Conservation (phyloP, 1,140 invertebrate genomes). For the Calephelis nemesis region DNA sequence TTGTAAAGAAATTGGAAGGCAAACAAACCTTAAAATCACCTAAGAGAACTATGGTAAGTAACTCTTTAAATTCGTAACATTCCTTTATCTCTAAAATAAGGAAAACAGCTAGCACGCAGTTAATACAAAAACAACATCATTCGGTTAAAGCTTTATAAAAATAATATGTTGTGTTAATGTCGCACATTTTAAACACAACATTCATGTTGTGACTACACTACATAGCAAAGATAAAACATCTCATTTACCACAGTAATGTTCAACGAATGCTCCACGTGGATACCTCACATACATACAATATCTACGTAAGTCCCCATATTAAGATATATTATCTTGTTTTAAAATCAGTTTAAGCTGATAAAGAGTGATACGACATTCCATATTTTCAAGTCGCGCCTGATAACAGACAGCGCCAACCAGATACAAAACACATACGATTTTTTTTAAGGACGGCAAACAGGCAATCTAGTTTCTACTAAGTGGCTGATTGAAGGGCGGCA, state of each 20-base stretch:
- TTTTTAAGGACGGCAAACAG: constrained; percentile 1
- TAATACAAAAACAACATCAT: no score
- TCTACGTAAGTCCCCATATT: background rate
- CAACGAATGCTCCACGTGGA: background rate
- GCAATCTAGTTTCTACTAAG: background rate
- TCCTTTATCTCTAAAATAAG: no score
- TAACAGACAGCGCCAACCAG: constrained; percentile 3
- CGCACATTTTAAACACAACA: no score
- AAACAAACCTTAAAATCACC: no score
- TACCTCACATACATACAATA: background rate
- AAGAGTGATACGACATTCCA: constrained; percentile 6
- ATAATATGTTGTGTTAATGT: no score
- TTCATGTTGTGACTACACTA: no score
- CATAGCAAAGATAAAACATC: no score
- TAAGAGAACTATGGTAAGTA: no score
- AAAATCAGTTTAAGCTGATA: constrained; percentile 13
- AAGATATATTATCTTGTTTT: constrained; percentile 9
- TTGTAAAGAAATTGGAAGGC: no score
- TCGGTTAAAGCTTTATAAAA: no score
- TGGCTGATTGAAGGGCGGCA: background rate
- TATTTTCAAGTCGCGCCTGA: constrained; percentile 4
- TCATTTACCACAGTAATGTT: background rate
- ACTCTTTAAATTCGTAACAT: no score
- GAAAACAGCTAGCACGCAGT: no score
- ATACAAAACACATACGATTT: background rate